phyloP scores from a whole-genome alignment of 2,888 invertebrate genomes.

The Germaria angustata region DNA sequence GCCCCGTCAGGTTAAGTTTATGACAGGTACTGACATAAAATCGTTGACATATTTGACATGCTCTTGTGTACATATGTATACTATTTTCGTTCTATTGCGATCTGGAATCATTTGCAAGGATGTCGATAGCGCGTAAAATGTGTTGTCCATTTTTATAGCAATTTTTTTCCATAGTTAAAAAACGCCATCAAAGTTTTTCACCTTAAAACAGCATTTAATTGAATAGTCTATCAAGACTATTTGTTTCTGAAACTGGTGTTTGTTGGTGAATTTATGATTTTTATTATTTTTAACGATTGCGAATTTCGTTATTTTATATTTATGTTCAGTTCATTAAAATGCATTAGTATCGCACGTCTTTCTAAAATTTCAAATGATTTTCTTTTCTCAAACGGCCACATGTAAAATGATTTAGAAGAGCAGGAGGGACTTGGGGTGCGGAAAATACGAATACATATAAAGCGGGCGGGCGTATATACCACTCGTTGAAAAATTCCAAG shows the following conservation, averaged over 20 bases:
- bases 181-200: too few species aligned
- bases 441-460: background rate
- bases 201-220: background rate
- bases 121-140: too few species aligned
- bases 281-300: background rate
- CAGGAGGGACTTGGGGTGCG: background rate
- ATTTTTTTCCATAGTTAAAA: too few species aligned
- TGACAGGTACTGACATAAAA: too few species aligned
- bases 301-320: background rate
- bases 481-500: slow-evolving; percentile 62
- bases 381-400: slow-evolving; percentile 2
- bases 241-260: background rate
- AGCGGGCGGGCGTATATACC: slow-evolving; percentile 48
- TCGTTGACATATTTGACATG: too few species aligned
- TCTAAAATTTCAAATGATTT: slow-evolving; percentile 19
- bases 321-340: slow-evolving; percentile 51
- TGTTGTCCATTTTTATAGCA: too few species aligned
- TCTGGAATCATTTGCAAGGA: too few species aligned
- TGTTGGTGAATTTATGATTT: slow-evolving; percentile 25
- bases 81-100: too few species aligned
- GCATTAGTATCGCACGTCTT: slow-evolving; percentile 29
- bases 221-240: too few species aligned
- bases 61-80: too few species aligned
- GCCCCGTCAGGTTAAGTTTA: too few species aligned
- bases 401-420: background rate